phyloP scores from a whole-genome alignment of 2,797 vertebrate genomes.

The Anguilla megastoma region DNA sequence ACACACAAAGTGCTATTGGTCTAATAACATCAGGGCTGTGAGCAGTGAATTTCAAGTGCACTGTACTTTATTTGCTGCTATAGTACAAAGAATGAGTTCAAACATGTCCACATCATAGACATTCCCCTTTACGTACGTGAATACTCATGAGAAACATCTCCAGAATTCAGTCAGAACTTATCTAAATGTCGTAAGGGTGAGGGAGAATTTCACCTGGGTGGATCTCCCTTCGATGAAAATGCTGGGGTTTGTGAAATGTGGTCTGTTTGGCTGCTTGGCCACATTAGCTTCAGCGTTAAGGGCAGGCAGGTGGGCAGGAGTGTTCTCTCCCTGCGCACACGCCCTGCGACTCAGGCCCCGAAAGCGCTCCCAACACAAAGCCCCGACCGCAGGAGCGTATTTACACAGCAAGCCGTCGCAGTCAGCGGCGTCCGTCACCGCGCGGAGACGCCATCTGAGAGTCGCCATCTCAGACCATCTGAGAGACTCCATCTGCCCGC shows the following conservation, averaged over 20 bases:
- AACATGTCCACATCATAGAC: not conserved
- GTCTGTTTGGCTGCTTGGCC: slow-evolving; percentile 7
- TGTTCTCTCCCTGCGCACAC: not conserved
- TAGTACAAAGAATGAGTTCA: not conserved
- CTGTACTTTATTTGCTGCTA: not conserved
- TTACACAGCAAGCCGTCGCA: not conserved
- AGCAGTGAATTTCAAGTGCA: not conserved
- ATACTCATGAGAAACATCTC: not conserved
- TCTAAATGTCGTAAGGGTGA: not conserved
- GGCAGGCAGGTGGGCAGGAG: not conserved
- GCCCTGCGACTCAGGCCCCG: not conserved
- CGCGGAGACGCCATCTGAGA: not conserved
- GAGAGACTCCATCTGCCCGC: not conserved
- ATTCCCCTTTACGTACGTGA: not conserved
- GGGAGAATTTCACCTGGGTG: not conserved
- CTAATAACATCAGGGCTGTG: not conserved
- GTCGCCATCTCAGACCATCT: not conserved
- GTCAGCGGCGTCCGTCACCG: not conserved
- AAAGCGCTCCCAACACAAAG: not conserved
- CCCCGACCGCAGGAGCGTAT: slow-evolving; percentile 1
- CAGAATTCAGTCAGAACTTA: not conserved
- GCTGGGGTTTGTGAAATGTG: not conserved
- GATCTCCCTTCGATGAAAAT: not conserved
- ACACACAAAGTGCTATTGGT: not conserved
- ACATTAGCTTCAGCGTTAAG: not conserved